Evolutionary conservation across 2,797 vertebrate species (phyloP), one percentile per base, ranked within the genome.

Genomic region (Erithacus rubecula): DNA sequence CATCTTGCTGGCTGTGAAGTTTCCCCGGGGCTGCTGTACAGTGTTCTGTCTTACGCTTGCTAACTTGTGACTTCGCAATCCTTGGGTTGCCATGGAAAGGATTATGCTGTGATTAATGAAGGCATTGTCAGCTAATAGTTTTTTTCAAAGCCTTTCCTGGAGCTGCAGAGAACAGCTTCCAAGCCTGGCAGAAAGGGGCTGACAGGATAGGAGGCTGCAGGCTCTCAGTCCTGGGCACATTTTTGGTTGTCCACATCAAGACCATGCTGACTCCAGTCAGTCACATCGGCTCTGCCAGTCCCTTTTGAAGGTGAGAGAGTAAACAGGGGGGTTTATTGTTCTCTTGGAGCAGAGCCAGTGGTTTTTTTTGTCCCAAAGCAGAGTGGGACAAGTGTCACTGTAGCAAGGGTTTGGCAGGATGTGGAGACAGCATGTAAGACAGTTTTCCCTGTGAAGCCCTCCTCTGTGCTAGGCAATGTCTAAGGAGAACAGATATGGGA

Each of bases 51-150:
- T 96, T 92, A 51, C 5, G 67, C 90, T 86, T 79, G 93, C 94
- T 96, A 97, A 96, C 96, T 97, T 97, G 97, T 97, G 97, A 97
- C 95, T 97, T 95, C 86, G 47, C 96, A 96, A 96, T 96, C 96
- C 93, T 85, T 39, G 94, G 93, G 97, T 97, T 97, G 94, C 97
- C 96, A 97, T 97, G 96, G 97, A 93, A 97, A 89, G 95, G 97
- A 97, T 97, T 97, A 96, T 76, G 95, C 85, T 60, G 88, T 93
- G 92, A 87, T 97, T 97, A 97, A 96, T 95, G 94, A 97, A 97
- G 91, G 93, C 87, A 94, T 95, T 96, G 96, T 96, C 95, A 96
- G 94, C 89, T 96, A 46, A 6, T 78, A 87, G 49, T 52, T 65
- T 84, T 93, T 83, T 47, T 34, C 87, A 85, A 92, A 96, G 92